A percentile compares a stretch with the other conserved stretches of the same genome.
Evolutionary conservation across 2,797 vertebrate genomes (phyloP).

Genomic region (Silurus aristotelis): DNA sequence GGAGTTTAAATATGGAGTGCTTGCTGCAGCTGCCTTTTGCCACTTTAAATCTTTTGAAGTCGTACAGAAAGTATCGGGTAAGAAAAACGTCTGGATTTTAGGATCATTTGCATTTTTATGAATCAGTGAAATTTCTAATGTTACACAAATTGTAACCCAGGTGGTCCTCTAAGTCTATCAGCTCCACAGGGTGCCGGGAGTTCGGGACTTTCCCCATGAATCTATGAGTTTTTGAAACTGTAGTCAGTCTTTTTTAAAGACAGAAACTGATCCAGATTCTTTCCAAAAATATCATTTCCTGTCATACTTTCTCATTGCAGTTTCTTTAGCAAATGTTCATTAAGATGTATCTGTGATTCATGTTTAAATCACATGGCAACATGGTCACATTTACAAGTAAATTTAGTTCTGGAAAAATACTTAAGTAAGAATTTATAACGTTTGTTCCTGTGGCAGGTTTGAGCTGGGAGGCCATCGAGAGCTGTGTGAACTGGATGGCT

Average conservation of each 20-base stretch:
- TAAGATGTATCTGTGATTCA: not conserved
- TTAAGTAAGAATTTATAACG: not conserved
- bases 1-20: conserved; percentile 83
- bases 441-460: conserved; percentile 70
- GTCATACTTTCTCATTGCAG: not conserved
- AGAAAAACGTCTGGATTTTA: conserved; percentile 25
- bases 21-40: conserved; percentile 83
- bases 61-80: conserved; percentile 82
- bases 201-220: not conserved
- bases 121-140: not conserved
- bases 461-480: conserved; percentile 75
- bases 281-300: not conserved
- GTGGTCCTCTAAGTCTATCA: not conserved
- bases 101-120: not conserved
- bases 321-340: not conserved
- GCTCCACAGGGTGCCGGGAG: not conserved
- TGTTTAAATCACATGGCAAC: not conserved
- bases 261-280: not conserved
- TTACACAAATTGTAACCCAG: not conserved
- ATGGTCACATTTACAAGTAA: not conserved
- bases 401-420: not conserved
- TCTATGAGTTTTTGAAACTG: not conserved
- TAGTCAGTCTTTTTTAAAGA: not conserved
- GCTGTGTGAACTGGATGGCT: conserved; percentile 84
- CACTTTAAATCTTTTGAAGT: conserved; percentile 80